Conservation (phyloP, 2,888 invertebrate genomes). For the Drosophila subsilvestris region DNA sequence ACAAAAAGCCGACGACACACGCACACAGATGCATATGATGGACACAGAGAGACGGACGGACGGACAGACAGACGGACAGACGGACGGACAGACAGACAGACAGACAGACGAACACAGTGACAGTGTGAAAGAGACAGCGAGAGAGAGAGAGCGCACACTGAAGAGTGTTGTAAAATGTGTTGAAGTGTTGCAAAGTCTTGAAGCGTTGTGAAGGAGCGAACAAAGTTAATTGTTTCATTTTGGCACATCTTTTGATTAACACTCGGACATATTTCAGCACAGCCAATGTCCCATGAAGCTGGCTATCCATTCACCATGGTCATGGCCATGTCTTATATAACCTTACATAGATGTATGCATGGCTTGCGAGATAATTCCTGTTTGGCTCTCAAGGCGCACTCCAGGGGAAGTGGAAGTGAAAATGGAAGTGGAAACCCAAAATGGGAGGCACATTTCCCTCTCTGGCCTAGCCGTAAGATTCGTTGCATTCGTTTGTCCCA, state of each 20-base stretch:
- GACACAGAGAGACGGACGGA: too few species aligned
- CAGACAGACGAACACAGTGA: too few species aligned
- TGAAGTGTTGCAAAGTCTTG: neutral
- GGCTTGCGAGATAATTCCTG: constrained; percentile 16
- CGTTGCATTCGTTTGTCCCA: constrained; percentile 24
- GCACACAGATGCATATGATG: neutral
- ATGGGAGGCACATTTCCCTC: neutral
- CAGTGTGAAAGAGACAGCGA: neutral
- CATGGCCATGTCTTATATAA: neutral
- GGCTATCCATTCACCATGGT: neutral
- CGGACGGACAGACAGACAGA: too few species aligned
- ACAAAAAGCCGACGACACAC: constrained; percentile 20
- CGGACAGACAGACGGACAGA: too few species aligned
- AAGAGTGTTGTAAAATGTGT: neutral
- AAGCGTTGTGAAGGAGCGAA: neutral
- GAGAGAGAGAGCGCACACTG: neutral
- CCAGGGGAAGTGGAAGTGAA: constrained; percentile 15
- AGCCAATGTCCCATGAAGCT: neutral
- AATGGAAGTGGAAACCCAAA: neutral
- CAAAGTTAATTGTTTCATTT: neutral
- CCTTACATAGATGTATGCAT: neutral
- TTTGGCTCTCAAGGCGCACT: constrained; percentile 22
- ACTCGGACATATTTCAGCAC: neutral
- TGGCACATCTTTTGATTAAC: neutral
- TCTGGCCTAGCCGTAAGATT: constrained; percentile 4